Conservation (phyloP, 2,888 invertebrate genomes). For the Anthophora plumipes region DNA sequence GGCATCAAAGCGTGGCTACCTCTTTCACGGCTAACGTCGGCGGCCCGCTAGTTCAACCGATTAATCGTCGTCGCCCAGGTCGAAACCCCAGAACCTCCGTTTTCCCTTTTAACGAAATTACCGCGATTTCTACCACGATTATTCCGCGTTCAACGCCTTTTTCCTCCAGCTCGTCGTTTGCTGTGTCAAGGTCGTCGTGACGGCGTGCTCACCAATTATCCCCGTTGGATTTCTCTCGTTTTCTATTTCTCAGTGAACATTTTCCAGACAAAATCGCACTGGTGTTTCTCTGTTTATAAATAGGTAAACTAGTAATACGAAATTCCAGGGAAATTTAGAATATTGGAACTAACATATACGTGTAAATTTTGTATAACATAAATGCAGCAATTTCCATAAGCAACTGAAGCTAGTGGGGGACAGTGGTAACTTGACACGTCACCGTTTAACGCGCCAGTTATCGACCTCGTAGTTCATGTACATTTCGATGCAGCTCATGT, state of each 20-base stretch:
- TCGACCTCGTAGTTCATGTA: conserved; percentile 49
- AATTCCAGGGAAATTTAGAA: background rate
- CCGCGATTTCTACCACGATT: conserved; percentile 32
- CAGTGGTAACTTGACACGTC: conserved; percentile 51
- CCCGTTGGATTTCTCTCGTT: background rate
- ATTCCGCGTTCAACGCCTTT: conserved; percentile 7
- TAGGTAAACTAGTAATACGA: too few relatives aligned
- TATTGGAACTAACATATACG: too few relatives aligned
- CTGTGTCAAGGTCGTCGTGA: background rate
- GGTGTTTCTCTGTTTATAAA: too few relatives aligned
- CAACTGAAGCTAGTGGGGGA: conserved; percentile 11
- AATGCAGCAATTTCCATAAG: conserved; percentile 34
- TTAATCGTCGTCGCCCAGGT: conserved; percentile 61
- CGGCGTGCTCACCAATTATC: background rate
- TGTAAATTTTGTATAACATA: background rate
- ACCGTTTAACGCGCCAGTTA: conserved; percentile 53
- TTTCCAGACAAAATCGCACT: too few relatives aligned
- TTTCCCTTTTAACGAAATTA: conserved; percentile 49
- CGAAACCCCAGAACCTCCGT: conserved; percentile 16
- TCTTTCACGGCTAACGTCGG: conserved; percentile 26
- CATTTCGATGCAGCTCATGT: conserved; percentile 32
- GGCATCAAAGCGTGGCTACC: conserved; percentile 51
- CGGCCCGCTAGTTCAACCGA: conserved; percentile 47
- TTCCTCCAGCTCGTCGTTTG: too few relatives aligned
- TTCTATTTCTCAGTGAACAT: background rate